Conservation (phyloP, 2,888 invertebrate species). For the Nysson spinosus region DNA sequence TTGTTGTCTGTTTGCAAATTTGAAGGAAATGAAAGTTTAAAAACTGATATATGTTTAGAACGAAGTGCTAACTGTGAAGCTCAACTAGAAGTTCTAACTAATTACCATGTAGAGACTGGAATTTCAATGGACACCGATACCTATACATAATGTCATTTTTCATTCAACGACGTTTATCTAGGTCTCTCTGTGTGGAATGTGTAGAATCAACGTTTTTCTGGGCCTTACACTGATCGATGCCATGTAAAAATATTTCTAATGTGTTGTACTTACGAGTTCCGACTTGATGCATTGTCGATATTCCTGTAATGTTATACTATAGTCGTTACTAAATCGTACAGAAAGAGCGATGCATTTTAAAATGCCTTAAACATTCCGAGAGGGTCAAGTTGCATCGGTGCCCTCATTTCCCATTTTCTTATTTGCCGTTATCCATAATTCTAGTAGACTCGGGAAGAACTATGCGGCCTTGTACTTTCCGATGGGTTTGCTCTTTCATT, state of each 20-base stretch:
- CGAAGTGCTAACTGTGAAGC: too few species aligned
- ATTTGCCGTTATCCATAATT: slow-evolving; percentile 8
- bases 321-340: too few species aligned
- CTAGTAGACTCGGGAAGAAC: slow-evolving; percentile 13
- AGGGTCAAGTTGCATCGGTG: slow-evolving; percentile 33
- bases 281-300: slow-evolving; percentile 6
- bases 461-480: slow-evolving; percentile 40
- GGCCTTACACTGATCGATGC: slow-evolving; percentile 67
- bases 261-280: slow-evolving; percentile 45
- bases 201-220: slow-evolving; percentile 40
- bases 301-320: slow-evolving; percentile 6
- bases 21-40: too few species aligned
- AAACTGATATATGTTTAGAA: too few species aligned
- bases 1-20: too few species aligned
- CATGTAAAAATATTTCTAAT: slow-evolving; percentile 52
- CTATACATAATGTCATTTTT: slow-evolving; percentile 32
- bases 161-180: slow-evolving; percentile 37
- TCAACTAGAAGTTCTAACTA: slow-evolving; percentile 43
- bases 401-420: slow-evolving; percentile 3
- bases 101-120: too few species aligned
- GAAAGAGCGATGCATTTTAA: slow-evolving; percentile 14
- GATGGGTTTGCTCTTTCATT: slow-evolving; percentile 12
- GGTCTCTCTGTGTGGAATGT: too few species aligned
- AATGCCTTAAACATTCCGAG: slow-evolving; percentile 57
- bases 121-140: too few species aligned